phyloP scores from a whole-genome alignment of 2,797 vertebrate species.

The Poeciliopsis presidionis region DNA sequence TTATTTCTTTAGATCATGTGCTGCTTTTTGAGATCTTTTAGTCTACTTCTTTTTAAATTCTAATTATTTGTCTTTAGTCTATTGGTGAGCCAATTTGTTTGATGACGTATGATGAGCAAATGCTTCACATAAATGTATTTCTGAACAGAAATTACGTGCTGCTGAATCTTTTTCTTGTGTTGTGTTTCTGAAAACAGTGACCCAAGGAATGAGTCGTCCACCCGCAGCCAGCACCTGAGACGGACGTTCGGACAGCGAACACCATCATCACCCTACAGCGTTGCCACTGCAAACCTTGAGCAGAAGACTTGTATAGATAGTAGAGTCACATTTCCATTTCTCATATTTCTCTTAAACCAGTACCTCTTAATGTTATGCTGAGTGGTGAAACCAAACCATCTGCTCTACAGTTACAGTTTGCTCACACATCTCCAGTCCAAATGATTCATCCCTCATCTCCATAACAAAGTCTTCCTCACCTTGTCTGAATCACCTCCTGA shows the following conservation, averaged over 20 bases:
- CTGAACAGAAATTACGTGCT: background rate
- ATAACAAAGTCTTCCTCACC: slow-evolving; percentile 45
- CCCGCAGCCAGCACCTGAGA: slow-evolving; percentile 69
- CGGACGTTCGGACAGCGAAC: slow-evolving; percentile 54
- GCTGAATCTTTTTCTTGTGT: slow-evolving; percentile 49
- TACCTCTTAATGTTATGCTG: slow-evolving; percentile 14
- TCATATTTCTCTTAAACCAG: slow-evolving; percentile 13
- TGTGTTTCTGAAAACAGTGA: slow-evolving; percentile 64
- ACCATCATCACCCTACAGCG: slow-evolving; percentile 25
- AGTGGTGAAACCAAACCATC: slow-evolving; percentile 25
- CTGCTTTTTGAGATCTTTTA: background rate
- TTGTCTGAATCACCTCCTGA: slow-evolving; percentile 50
- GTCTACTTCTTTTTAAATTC: background rate
- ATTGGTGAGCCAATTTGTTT: background rate
- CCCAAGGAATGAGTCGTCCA: slow-evolving; percentile 41
- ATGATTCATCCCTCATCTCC: slow-evolving; percentile 48
- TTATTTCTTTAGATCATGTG: background rate
- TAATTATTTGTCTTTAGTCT: background rate
- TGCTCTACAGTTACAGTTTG: slow-evolving; percentile 27
- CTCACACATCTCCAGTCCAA: slow-evolving; percentile 32
- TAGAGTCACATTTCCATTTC: slow-evolving; percentile 18
- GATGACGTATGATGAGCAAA: background rate
- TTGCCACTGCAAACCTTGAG: slow-evolving; percentile 10
- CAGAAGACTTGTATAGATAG: slow-evolving; percentile 5
- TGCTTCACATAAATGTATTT: background rate